These are phyloP conservation scores for Cryptops parisi DNA, from an alignment of 2,888 invertebrate species.

Conservation along the genomic window DNA sequence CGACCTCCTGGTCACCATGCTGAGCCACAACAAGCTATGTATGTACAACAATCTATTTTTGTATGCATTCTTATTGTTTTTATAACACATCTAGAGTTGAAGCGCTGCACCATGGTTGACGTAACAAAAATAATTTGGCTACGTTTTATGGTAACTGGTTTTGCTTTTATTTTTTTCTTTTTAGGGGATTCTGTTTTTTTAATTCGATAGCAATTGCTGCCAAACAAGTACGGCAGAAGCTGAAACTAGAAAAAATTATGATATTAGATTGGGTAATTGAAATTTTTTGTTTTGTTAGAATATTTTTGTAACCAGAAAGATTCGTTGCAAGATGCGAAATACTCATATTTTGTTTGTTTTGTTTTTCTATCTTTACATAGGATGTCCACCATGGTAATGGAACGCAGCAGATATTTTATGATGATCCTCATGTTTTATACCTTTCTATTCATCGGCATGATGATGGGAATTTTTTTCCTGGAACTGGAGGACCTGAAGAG, in stretches of 20 bases:
- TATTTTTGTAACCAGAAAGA: no score
- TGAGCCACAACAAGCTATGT: constrained; percentile 89
- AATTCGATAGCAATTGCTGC: constrained; percentile 96
- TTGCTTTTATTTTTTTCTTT: constrained; percentile 18
- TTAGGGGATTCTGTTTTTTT: constrained; percentile 92
- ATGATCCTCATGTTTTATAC: constrained; percentile 81
- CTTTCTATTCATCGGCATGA: constrained; percentile 96
- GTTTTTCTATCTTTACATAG: no score
- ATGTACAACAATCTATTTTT: no score
- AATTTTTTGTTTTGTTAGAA: no score
- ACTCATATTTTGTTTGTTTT: no score
- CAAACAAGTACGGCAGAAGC: constrained; percentile 64
- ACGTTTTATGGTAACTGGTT: no score
- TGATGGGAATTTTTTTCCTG: constrained; percentile 97
- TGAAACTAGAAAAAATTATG: constrained; percentile 73
- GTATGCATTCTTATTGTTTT: no score
- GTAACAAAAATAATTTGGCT: no score
- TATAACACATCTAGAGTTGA: no score
- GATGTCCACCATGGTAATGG: constrained; percentile 96
- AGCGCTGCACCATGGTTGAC: no score
- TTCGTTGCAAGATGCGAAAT: no score
- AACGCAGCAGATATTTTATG: constrained; percentile 75
- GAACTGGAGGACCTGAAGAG: constrained; percentile 88
- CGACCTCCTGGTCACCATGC: constrained; percentile 87
- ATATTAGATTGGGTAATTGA: constrained; percentile 77